Percentiles rank a stretch among this genome's conserved stretches.
Evolutionary conservation across 2,113 vertebrate species (phyloP).

Genomic region (Oxyruncus cristatus): DNA sequence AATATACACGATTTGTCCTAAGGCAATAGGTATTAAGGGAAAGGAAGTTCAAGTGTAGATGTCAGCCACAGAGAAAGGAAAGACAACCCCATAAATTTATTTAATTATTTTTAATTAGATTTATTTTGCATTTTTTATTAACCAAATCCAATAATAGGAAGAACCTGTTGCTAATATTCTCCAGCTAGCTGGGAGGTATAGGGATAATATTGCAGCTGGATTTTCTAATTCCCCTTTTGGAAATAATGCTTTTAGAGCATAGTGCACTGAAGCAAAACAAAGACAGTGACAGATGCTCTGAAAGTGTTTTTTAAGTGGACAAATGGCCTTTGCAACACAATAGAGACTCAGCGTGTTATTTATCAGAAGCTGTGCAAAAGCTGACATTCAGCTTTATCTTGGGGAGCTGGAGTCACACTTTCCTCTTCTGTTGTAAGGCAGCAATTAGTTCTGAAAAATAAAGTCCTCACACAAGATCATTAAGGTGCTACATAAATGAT

Average conservation of each 20-base stretch:
- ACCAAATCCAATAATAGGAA: not conserved
- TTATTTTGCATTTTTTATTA: not conserved
- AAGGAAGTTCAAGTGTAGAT: not conserved
- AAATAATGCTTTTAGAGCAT: slow-evolving; percentile 14
- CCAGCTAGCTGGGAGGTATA: not conserved
- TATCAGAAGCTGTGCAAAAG: not conserved
- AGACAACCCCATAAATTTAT: not conserved
- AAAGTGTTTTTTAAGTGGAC: slow-evolving; percentile 1
- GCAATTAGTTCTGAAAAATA: not conserved
- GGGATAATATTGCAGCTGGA: not conserved
- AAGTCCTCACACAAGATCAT: not conserved
- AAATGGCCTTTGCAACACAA: not conserved
- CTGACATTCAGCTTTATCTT: not conserved
- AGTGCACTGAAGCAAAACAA: not conserved
- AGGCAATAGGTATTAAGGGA: not conserved
- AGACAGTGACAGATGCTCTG: not conserved
- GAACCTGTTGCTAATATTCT: not conserved
- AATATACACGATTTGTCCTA: not conserved
- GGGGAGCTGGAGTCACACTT: not conserved
- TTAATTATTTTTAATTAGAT: not conserved
- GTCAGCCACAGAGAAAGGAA: not conserved
- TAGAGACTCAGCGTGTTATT: not conserved
- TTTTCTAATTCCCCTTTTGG: slow-evolving; percentile 7
- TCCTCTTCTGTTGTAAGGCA: not conserved
- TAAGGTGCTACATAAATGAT: not conserved